Evolutionary conservation across 2,113 vertebrate species (phyloP).

Genomic region (Onychorhynchus coronatus): DNA sequence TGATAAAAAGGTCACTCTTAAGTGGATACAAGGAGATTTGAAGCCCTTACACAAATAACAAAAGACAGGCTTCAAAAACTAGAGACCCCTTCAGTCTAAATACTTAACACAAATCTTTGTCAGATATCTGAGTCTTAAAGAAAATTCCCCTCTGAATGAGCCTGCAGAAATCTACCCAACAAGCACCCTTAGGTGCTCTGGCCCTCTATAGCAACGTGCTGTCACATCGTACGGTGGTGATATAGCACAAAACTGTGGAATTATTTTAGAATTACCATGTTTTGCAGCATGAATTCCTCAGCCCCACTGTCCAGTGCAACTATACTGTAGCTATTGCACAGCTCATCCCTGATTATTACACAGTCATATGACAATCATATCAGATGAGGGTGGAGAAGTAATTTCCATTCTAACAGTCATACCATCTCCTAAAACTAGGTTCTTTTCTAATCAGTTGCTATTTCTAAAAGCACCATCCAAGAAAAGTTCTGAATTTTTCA

Average conservation of each 20-base stretch:
- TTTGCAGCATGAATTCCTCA: background rate
- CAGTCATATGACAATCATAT: background rate
- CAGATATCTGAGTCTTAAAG: background rate
- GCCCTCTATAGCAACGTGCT: background rate
- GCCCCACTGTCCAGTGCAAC: background rate
- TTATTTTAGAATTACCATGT: background rate
- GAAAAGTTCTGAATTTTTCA: background rate
- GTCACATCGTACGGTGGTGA: background rate
- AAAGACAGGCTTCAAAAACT: background rate
- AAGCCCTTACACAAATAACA: slow-evolving; percentile 15
- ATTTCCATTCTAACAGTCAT: background rate
- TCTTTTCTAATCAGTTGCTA: background rate
- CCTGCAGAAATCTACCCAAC: background rate
- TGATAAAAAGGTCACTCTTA: slow-evolving; percentile 25
- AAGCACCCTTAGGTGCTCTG: background rate
- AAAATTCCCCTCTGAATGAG: background rate
- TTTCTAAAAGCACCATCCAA: background rate
- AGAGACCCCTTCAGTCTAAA: background rate
- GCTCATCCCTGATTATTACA: background rate
- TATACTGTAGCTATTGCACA: background rate
- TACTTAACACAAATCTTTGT: background rate
- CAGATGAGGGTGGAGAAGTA: background rate
- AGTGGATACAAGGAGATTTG: background rate
- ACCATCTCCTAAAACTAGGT: background rate
- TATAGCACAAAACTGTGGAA: background rate